Evolutionary conservation across 2,113 vertebrate genomes (phyloP).

Genomic region (Solea senegalensis): DNA sequence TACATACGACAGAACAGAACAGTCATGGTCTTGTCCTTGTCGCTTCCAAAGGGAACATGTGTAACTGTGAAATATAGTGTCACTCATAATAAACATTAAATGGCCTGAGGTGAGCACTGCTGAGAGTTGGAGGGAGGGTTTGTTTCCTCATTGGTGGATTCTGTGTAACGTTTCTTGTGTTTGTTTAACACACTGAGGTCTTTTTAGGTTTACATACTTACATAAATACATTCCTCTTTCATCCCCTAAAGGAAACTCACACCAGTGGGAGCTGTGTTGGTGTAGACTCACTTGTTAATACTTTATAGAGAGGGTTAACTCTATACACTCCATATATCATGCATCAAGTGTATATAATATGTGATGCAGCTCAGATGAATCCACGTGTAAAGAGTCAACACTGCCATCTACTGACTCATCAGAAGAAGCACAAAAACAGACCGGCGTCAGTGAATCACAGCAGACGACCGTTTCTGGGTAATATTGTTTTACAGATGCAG

Average conservation of each 20-base stretch:
- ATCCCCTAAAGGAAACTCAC: slow-evolving; percentile 4
- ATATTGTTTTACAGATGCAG: not conserved
- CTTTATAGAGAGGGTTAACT: not conserved
- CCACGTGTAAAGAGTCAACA: slow-evolving; percentile 11
- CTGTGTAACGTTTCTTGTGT: slow-evolving; percentile 17
- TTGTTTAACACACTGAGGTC: slow-evolving; percentile 16
- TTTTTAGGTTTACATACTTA: slow-evolving; percentile 35
- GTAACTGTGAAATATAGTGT: too few species aligned
- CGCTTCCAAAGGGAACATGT: not conserved
- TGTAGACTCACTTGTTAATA: not conserved
- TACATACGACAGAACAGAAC: not conserved
- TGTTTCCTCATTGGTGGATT: slow-evolving; percentile 33
- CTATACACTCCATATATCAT: not conserved
- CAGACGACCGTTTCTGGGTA: not conserved
- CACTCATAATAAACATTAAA: too few species aligned
- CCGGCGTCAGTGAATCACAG: not conserved
- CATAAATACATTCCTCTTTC: slow-evolving; percentile 29
- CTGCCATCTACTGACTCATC: slow-evolving; percentile 35
- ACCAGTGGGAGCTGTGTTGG: not conserved
- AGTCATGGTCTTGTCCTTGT: slow-evolving; percentile 3
- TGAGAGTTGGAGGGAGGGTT: slow-evolving; percentile 23
- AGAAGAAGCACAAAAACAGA: slow-evolving; percentile 36
- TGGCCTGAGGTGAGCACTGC: not conserved
- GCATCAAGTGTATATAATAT: not conserved
- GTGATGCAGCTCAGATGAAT: not conserved